Evolutionary conservation across 1,140 invertebrate species (phyloP).

Genomic region (Heterodera carotae): DNA sequence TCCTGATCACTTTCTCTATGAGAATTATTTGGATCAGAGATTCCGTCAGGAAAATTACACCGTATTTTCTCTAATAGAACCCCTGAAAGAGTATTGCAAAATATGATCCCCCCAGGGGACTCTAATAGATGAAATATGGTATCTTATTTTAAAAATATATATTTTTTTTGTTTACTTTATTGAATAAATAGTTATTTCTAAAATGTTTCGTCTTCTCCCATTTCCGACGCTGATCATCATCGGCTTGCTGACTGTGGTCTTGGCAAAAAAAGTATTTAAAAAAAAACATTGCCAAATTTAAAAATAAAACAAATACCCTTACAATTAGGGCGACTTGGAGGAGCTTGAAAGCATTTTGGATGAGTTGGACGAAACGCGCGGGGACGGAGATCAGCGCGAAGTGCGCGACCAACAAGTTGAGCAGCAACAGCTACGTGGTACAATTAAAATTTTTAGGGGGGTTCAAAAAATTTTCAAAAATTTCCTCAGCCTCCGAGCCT

Average conservation of each 20-base stretch:
- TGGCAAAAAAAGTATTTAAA: background rate
- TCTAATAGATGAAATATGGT: too few species aligned
- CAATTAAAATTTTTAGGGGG: too few species aligned
- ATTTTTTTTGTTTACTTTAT: too few species aligned
- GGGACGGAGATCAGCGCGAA: background rate
- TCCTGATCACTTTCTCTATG: too few species aligned
- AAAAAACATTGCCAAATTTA: background rate
- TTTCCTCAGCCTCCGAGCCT: slow-evolving; percentile 17
- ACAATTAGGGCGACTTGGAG: slow-evolving; percentile 27
- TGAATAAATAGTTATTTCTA: background rate
- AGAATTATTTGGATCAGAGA: too few species aligned
- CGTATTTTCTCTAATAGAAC: too few species aligned
- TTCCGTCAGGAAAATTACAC: too few species aligned
- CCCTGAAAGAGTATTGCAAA: too few species aligned
- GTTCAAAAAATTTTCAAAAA: background rate
- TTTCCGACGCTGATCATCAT: background rate
- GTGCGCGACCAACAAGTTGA: slow-evolving; percentile 27
- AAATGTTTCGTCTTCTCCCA: background rate
- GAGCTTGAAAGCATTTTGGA: slow-evolving; percentile 51
- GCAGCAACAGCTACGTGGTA: slow-evolving; percentile 13
- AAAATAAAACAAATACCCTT: background rate
- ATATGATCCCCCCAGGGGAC: too few species aligned
- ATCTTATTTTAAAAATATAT: too few species aligned
- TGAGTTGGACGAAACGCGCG: slow-evolving; percentile 50
- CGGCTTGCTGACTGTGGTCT: background rate